These are phyloP conservation scores for Odobenus rosmarus DNA, from an alignment of 2,113 vertebrate genomes.

Conservation along the genomic window DNA sequence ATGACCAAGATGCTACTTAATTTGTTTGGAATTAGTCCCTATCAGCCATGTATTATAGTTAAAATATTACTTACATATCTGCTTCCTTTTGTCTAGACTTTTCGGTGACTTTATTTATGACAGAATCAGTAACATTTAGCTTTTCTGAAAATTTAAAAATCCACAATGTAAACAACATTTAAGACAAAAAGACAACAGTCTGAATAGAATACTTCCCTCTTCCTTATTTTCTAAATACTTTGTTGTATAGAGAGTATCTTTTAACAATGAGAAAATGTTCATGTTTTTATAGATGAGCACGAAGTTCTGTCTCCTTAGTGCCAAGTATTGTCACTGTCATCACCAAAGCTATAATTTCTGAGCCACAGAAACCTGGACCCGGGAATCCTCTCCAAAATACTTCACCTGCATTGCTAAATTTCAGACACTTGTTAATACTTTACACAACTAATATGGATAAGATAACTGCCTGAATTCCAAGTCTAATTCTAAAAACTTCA, in stretches of 20 bases:
- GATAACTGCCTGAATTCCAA: not conserved
- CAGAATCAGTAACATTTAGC: constrained; percentile 88
- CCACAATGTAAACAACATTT: constrained; percentile 35
- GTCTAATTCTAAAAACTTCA: constrained; percentile 31
- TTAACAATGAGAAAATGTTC: not conserved
- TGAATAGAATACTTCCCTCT: not conserved
- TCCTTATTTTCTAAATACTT: not conserved
- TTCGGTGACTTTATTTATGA: constrained; percentile 90
- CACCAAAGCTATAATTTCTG: not conserved
- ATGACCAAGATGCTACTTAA: not conserved
- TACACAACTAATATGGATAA: not conserved
- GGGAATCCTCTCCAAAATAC: not conserved
- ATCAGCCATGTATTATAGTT: not conserved
- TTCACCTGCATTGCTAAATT: not conserved
- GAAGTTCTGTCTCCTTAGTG: not conserved
- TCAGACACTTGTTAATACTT: not conserved
- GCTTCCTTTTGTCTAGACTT: constrained; percentile 89
- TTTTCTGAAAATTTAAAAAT: constrained; percentile 83
- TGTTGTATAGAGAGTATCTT: not conserved
- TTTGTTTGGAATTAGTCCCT: not conserved
- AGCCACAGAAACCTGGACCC: not conserved
- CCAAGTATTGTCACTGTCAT: not conserved
- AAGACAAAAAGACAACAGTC: constrained; percentile 1
- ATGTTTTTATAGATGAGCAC: not conserved
- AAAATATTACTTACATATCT: constrained; percentile 86